Evolutionary conservation across 2,113 vertebrate genomes (phyloP), one percentile per base, ranked within the genome.

Genomic region (Typhlomys cinereus): DNA sequence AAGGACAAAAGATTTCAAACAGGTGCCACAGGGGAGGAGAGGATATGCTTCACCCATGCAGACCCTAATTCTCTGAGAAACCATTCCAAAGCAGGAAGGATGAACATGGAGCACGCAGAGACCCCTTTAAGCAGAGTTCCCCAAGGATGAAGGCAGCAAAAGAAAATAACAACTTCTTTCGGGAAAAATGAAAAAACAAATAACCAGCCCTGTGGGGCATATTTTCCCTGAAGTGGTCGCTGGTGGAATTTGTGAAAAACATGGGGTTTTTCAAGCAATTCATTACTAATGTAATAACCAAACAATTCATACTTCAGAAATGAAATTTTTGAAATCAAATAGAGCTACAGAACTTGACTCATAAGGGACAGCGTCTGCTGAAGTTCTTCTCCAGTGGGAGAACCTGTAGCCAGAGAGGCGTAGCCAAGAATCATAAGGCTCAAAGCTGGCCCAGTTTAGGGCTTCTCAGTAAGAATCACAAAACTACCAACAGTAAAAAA

Each of bases 1-100:
- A 88, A 95, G 95, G 90, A 95, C 69, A 93, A 93, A 96, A 85
- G 89, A 85, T 70, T 64, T 80, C 41, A 92, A 95, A 80, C 82
- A 74, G 31, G 84, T 44, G 92, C 88, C n/a, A n/a, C n/a, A n/a
- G n/a, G 95, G n/a, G 57, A 91, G 70, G 70, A 90, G 95, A 78
- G 59, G 92, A 89, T 50, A n/a, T 46, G 31, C 85, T 92, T 90
- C 90, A 88, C 61, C 88, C 90, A 89, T 61, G 86, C 61, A 31
- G 54, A 70, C 70, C 83, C 78, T 82, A 82, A 23, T 67, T 82
- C 79, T 88, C 62, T 64, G 84, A 75, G 88, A 92, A 81, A 90
- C 80, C 71, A 76, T 86, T 81, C 64, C 86, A 88, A 95, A 93
- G 34, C 27, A 59, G 7, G 1, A 7, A 62, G 20, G 90, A 76